Evolutionary conservation across 2,888 invertebrate species (phyloP).

Genomic region (Drosophila atripex): DNA sequence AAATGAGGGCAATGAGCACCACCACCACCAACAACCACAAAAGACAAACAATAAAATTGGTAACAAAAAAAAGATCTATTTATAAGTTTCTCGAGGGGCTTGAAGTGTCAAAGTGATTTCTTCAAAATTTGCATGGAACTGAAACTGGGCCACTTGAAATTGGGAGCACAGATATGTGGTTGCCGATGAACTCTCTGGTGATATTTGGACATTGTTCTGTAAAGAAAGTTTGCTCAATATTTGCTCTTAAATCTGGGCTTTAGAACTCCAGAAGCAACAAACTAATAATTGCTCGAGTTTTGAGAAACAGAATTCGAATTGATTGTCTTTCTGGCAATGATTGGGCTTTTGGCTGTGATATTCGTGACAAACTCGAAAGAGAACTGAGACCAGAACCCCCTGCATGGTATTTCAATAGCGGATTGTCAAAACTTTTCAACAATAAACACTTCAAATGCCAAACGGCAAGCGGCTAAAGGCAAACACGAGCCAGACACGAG

Average conservation of each 20-base stretch:
- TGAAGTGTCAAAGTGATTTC: slow-evolving; percentile 38
- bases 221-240: not conserved
- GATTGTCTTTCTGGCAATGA: not conserved
- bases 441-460: slow-evolving; percentile 63
- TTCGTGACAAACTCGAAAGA: not conserved
- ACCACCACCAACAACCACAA: slow-evolving; percentile 30
- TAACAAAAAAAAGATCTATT: slow-evolving; percentile 47
- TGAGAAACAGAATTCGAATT: not conserved
- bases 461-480: slow-evolving; percentile 40
- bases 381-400: not conserved
- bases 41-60: slow-evolving; percentile 32
- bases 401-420: slow-evolving; percentile 21
- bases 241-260: not conserved
- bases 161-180: slow-evolving; percentile 29
- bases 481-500: slow-evolving; percentile 42
- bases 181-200: slow-evolving; percentile 6
- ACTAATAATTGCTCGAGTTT: too few relatives aligned
- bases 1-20: slow-evolving; percentile 61
- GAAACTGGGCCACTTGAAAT: slow-evolving; percentile 27
- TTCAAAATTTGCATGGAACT: slow-evolving; percentile 30
- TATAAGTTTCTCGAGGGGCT: slow-evolving; percentile 29
- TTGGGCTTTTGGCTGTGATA: not conserved
- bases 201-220: not conserved
- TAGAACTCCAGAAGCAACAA: too few relatives aligned
- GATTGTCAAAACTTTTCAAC: slow-evolving; percentile 60